These are phyloP conservation scores for Calameuta pallipes DNA, from an alignment of 2,888 invertebrate species.

Conservation along the genomic window DNA sequence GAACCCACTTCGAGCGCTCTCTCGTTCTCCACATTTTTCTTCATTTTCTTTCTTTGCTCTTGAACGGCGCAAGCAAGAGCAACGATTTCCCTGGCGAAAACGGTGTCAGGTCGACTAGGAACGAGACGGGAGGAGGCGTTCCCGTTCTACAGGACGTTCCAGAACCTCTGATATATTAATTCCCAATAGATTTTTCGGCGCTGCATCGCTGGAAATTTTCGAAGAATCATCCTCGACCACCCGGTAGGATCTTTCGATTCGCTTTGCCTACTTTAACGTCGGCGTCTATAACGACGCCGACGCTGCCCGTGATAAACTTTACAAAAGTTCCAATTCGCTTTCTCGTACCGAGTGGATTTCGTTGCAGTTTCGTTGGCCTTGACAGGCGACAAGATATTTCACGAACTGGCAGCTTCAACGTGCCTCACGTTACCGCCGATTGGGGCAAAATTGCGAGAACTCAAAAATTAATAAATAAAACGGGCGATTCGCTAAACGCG, in stretches of 20 bases:
- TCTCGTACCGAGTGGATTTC: not conserved
- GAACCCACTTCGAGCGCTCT: not conserved
- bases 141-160: slow-evolving; percentile 9
- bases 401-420: not conserved
- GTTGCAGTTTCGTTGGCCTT: not conserved
- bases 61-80: not conserved
- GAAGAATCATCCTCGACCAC: not conserved
- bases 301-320: not conserved
- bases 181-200: not conserved
- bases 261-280: too few relatives aligned
- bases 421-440: not conserved
- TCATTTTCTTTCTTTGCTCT: slow-evolving; percentile 1
- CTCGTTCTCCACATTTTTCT: not conserved
- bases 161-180: not conserved
- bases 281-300: too few relatives aligned
- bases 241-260: too few relatives aligned
- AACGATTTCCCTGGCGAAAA: slow-evolving; percentile 5
- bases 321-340: not conserved
- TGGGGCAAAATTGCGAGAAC: not conserved
- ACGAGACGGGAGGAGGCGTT: slow-evolving; percentile 37
- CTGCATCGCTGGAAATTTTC: not conserved
- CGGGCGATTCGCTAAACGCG: not conserved
- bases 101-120: not conserved
- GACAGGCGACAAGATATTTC: not conserved
- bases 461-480: not conserved